Evolutionary conservation across 2,888 invertebrate species (phyloP).

Genomic region (Phrixothrix hirtus): DNA sequence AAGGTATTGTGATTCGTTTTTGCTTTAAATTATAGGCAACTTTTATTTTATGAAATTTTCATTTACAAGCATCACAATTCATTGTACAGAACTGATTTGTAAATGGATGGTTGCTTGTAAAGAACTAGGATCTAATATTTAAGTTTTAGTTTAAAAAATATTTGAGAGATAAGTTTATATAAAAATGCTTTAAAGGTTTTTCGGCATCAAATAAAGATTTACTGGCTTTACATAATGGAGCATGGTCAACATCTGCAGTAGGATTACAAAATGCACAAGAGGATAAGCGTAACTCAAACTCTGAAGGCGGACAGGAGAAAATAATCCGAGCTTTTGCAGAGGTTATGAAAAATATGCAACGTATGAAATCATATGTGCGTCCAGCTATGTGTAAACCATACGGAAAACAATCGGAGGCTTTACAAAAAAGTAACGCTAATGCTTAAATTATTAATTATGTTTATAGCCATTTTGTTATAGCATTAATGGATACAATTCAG

Average conservation of each 20-base stretch:
- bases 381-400: conserved; percentile 91
- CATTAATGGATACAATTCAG: conserved; percentile 84
- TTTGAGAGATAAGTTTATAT: neutral
- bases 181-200: no score
- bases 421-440: conserved; percentile 74
- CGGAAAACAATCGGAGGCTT: conserved; percentile 85
- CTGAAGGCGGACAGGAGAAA: conserved; percentile 75
- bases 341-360: conserved; percentile 84
- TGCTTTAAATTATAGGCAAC: no score
- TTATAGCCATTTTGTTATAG: conserved; percentile 53
- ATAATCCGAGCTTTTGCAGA: conserved; percentile 84
- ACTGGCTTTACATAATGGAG: conserved; percentile 69
- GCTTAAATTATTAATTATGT: neutral
- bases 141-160: neutral
- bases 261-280: conserved; percentile 41
- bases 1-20: no score
- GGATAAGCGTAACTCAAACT: conserved; percentile 47
- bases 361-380: conserved; percentile 86
- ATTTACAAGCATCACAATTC: no score
- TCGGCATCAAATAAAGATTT: conserved; percentile 64
- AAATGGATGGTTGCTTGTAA: no score
- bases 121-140: no score
- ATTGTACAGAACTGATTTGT: no score
- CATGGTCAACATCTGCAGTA: conserved; percentile 58
- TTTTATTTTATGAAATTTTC: no score